Evolutionary conservation across 2,797 vertebrate genomes (phyloP).

Genomic region (Cyclopterus lumpus): DNA sequence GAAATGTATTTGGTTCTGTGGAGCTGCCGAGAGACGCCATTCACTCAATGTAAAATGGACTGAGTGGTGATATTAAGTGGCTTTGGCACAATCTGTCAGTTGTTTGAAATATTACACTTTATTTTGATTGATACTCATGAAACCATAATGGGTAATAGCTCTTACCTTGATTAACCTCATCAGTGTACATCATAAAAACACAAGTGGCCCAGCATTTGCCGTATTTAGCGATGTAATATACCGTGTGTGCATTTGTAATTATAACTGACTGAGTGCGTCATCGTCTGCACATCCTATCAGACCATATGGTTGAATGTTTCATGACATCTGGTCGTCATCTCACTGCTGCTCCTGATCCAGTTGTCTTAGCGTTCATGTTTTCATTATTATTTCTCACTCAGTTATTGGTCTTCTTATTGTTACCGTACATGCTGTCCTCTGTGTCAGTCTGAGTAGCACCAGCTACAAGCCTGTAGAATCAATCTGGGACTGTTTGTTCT

Average conservation of each 20-base stretch:
- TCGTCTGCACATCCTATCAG: background rate
- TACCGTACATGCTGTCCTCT: background rate
- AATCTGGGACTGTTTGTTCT: background rate
- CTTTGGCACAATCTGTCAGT: constrained; percentile 4
- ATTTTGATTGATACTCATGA: background rate
- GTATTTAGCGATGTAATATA: background rate
- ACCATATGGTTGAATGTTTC: constrained; percentile 19
- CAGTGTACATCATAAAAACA: background rate
- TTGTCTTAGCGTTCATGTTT: constrained; percentile 4
- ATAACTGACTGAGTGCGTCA: constrained; percentile 6
- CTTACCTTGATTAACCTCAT: constrained; percentile 2
- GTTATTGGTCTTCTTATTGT: constrained; percentile 18
- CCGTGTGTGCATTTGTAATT: background rate
- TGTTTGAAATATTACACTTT: background rate
- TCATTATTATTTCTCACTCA: constrained; percentile 1
- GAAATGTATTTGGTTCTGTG: constrained; percentile 23
- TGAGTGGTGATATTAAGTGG: background rate
- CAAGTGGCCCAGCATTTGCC: background rate
- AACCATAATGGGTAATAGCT: background rate
- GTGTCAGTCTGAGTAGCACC: background rate
- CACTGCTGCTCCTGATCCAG: background rate
- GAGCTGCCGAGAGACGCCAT: constrained; percentile 25
- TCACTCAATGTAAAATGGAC: constrained; percentile 9
- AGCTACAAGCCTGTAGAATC: background rate
- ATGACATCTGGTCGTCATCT: constrained; percentile 31